Percentiles rank a stretch among this genome's conserved stretches.
Evolutionary conservation across 2,113 vertebrate genomes (phyloP).

Genomic region (Panthera leo): DNA sequence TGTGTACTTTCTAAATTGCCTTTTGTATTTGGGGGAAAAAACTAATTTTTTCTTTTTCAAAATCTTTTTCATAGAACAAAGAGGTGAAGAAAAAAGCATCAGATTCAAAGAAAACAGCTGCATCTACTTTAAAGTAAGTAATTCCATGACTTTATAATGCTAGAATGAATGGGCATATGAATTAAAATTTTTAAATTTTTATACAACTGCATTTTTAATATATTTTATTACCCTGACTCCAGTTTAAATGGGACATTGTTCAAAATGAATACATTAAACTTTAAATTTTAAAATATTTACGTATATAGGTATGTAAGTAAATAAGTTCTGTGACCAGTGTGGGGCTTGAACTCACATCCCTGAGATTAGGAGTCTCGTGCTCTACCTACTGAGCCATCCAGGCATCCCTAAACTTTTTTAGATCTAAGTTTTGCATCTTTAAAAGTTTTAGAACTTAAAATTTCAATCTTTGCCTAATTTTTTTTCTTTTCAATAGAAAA

Average conservation of each 20-base stretch:
- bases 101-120: conserved; percentile 68
- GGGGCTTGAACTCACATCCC: background rate
- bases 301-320: background rate
- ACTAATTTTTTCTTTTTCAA: conserved; percentile 28
- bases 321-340: background rate
- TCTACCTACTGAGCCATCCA: background rate
- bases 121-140: conserved; percentile 77
- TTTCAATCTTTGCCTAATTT: conserved; percentile 9
- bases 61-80: conserved; percentile 79
- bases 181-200: background rate
- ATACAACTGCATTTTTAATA: background rate
- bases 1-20: conserved; percentile 10
- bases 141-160: background rate
- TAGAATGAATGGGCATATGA: conserved; percentile 28
- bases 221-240: background rate
- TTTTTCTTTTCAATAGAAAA: conserved; percentile 71
- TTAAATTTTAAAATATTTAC: background rate
- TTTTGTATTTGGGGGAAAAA: conserved; percentile 24
- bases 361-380: background rate
- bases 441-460: conserved; percentile 33
- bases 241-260: conserved; percentile 18
- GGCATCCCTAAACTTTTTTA: background rate
- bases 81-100: conserved; percentile 66
- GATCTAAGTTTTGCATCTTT: background rate
- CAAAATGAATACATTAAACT: background rate